Evolutionary conservation across 2,888 invertebrate genomes (phyloP), one percentile per base, ranked within the genome.

Genomic region (Leucoma salicis): DNA sequence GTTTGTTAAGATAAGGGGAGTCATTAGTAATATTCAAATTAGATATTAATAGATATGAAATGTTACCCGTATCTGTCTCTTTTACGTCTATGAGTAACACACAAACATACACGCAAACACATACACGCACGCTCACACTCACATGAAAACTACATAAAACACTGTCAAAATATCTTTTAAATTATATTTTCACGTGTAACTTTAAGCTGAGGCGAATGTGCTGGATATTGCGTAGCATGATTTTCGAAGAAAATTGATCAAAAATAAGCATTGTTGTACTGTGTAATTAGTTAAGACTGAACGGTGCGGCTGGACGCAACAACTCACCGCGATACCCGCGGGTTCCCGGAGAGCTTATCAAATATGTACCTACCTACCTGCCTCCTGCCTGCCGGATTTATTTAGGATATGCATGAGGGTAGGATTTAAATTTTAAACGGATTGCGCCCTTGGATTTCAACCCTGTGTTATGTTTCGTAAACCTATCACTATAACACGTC

Each of bases 371-470:
- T 82, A 74, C 74, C 77, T 81, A 70, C 78, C 78, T 73, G 75
- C 74, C 76, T 76, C 78, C 77, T 74, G 78, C 78, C 74, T 78
- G 74, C 78, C 77, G 85, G 88, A 88, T 88, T 88, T 89, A 86
- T 88, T 89, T 88, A 86, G 88, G 87, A 83, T 89, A 88, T 89
- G 89, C 86, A 88, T 88, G 89, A 88, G 86, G 87, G 85, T 87
- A 78, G 79, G 77, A 82, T 88, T 88, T 87, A 89, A 89, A 89
- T 88, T 89, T 89, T 88, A 87, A 89, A 88, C 84, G 88, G 86
- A 88, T 87, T 86, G 85, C 77, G 83, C 85, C 88, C 86, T 89
- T 87, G 85, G 84, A 83, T 84, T 83, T 78, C 67, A 69, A 75
- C 72, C 74, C 77, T 71, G 75, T 79, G 79, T 83, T 82, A 71